phyloP scores from a whole-genome alignment of 2,113 vertebrate genomes.

The Trogon surrucura region DNA sequence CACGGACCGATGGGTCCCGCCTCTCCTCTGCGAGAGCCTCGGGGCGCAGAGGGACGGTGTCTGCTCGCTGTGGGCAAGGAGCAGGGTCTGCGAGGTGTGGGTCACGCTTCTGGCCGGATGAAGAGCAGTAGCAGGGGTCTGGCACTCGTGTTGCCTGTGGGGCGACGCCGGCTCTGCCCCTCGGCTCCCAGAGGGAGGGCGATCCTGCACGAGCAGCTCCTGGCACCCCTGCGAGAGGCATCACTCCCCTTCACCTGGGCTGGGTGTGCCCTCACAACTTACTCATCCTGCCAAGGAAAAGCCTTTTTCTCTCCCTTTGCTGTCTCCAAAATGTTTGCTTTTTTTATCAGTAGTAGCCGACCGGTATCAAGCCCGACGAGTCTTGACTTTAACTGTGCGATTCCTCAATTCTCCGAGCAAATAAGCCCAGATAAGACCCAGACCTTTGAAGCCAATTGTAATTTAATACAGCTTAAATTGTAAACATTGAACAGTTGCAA shows the following conservation, averaged over 20 bases:
- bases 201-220: neutral
- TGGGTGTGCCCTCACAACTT: accelerated
- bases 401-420: slow-evolving; percentile 12
- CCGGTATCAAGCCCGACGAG: neutral
- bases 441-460: slow-evolving; percentile 45
- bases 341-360: neutral
- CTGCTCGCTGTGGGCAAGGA: neutral
- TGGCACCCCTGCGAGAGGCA: accelerated
- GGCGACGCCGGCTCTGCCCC: neutral
- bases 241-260: neutral
- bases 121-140: neutral
- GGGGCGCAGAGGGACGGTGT: neutral
- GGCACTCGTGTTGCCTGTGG: accelerated
- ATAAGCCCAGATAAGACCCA: slow-evolving; percentile 23
- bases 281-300: accelerated
- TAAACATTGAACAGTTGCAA: slow-evolving; percentile 29
- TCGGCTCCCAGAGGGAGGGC: neutral
- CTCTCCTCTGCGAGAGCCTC: accelerated
- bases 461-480: slow-evolving; percentile 50
- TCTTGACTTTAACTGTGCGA: neutral
- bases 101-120: accelerated
- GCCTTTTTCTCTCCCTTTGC: neutral
- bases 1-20: neutral
- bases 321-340: neutral
- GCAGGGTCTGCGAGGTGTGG: neutral